A percentile compares a stretch with the other conserved stretches of the same genome.
phyloP scores from a whole-genome alignment of 1,140 invertebrate genomes.

The Berghia stephanieae region DNA sequence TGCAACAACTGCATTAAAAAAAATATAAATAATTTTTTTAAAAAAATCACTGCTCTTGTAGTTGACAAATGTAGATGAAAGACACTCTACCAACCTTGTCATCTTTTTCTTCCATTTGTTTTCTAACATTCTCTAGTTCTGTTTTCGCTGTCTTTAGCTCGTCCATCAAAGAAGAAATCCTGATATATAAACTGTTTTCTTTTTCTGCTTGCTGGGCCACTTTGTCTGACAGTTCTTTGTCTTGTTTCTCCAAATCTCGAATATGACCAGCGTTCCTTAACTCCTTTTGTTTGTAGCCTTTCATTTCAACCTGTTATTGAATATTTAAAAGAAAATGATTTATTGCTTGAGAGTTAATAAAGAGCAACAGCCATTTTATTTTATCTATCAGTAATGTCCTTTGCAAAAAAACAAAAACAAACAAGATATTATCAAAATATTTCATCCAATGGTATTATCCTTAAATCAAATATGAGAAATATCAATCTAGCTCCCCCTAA shows the following conservation, averaged over 20 bases:
- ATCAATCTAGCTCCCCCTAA: no score
- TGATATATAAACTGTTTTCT: slow-evolving; percentile 36
- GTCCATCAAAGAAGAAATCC: slow-evolving; percentile 38
- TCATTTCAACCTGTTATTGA: slow-evolving; percentile 35
- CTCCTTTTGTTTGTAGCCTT: slow-evolving; percentile 37
- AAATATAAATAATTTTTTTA: not conserved
- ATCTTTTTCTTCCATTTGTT: slow-evolving; percentile 34
- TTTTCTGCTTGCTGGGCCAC: slow-evolving; percentile 38
- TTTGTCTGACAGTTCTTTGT: slow-evolving; percentile 42
- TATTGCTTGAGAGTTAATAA: not conserved
- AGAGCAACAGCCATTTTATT: not conserved
- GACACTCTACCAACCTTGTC: slow-evolving; percentile 18
- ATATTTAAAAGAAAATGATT: not conserved
- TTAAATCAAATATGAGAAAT: no score
- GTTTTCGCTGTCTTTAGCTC: slow-evolving; percentile 31
- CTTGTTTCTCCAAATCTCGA: slow-evolving; percentile 46
- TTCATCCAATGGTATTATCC: no score
- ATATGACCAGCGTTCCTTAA: slow-evolving; percentile 37
- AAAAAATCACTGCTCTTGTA: no score
- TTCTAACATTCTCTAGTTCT: slow-evolving; percentile 25
- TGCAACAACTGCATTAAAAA: not conserved
- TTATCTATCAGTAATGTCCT: no score
- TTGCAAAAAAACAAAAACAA: no score
- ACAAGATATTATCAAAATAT: no score
- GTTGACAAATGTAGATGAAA: no score